phyloP scores from a whole-genome alignment of 2,797 vertebrate genomes.

The Mastacembelus armatus region DNA sequence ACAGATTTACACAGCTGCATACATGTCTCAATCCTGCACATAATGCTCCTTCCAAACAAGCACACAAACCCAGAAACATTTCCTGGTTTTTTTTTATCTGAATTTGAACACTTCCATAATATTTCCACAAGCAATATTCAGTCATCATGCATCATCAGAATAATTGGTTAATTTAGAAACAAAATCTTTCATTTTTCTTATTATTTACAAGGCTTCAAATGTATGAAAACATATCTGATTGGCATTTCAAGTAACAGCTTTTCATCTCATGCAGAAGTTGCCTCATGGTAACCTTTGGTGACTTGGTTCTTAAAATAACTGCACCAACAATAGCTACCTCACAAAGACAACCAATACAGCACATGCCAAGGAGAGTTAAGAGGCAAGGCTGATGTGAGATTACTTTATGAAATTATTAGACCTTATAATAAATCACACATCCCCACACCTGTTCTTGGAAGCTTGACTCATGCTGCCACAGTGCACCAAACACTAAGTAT shows the following conservation, averaged over 20 bases:
- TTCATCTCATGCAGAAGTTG: constrained; percentile 4
- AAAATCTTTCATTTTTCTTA: neutral
- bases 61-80: neutral
- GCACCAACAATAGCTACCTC: neutral
- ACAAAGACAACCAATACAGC: constrained; percentile 8
- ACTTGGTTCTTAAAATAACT: constrained; percentile 8
- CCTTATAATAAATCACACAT: constrained; percentile 38
- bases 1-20: constrained; percentile 24
- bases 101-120: neutral
- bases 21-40: constrained; percentile 3
- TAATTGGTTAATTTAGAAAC: constrained; percentile 1
- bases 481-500: constrained; percentile 21
- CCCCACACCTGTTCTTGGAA: constrained; percentile 37
- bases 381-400: constrained; percentile 5
- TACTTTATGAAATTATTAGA: constrained; percentile 30
- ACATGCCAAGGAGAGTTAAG: constrained; percentile 10
- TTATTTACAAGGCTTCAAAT: neutral
- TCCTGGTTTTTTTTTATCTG: neutral
- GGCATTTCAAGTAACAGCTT: neutral
- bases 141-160: neutral
- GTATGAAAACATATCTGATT: neutral
- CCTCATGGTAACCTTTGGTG: neutral
- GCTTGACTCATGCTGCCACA: constrained; percentile 18
- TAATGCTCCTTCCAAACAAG: constrained; percentile 1
- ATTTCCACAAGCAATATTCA: neutral